Conservation (phyloP, 2,888 invertebrate genomes). For the Tenodera sinensis region DNA sequence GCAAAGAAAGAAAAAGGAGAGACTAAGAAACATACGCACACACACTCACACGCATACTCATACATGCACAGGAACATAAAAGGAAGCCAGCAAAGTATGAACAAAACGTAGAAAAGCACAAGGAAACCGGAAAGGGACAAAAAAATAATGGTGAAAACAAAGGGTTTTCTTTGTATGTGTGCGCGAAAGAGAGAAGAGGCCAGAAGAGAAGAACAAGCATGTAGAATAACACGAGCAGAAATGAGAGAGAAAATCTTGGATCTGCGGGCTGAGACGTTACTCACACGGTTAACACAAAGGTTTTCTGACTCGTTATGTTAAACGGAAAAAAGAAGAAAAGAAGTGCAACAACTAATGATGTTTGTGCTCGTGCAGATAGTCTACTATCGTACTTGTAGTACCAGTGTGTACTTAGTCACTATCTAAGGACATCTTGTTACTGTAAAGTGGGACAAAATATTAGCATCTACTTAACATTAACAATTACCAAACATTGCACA, state of each 20-base stretch:
- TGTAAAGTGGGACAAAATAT: too few relatives aligned
- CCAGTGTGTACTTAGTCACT: neutral
- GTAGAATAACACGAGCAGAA: neutral
- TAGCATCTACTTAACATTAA: too few relatives aligned
- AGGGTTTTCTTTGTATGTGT: neutral
- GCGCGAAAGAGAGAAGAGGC: neutral
- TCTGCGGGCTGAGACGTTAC: neutral
- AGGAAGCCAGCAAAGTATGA: neutral
- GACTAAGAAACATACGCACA: neutral
- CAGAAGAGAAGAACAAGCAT: neutral
- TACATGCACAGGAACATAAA: neutral
- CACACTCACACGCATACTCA: neutral
- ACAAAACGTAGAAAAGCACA: slow-evolving; percentile 1
- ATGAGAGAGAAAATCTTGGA: neutral
- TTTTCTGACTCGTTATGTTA: neutral
- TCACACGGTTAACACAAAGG: neutral
- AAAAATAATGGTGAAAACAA: neutral
- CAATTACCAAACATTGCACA: too few relatives aligned
- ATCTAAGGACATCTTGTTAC: neutral
- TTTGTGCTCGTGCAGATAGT: neutral
- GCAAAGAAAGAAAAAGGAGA: neutral
- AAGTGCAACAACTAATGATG: neutral
- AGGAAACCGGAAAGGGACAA: slow-evolving; percentile 4
- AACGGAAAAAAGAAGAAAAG: neutral
- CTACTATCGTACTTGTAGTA: neutral